phyloP scores from a whole-genome alignment of 2,797 vertebrate species.

The Lacerta viridis region DNA sequence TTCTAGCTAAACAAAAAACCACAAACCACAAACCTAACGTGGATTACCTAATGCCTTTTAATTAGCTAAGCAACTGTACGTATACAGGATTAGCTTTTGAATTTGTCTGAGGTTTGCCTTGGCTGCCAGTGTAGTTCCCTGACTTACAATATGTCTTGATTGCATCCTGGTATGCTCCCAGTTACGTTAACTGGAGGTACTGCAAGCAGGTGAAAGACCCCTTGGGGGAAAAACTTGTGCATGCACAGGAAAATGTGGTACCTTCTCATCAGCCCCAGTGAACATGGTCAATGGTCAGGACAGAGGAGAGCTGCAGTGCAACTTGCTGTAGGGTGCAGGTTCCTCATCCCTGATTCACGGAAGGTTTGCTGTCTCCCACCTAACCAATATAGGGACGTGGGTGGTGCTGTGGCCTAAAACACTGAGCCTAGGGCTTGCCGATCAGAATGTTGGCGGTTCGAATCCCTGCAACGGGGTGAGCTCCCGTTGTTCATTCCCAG shows the following conservation, averaged over 20 bases:
- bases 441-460: too few relatives aligned
- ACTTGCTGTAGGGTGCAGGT: too few relatives aligned
- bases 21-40: neutral
- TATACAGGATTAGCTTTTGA: neutral
- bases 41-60: neutral
- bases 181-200: conserved; percentile 13
- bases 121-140: neutral
- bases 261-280: neutral
- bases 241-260: neutral
- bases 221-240: neutral
- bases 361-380: neutral
- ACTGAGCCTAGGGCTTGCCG: too few relatives aligned
- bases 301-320: too few relatives aligned
- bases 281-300: too few relatives aligned
- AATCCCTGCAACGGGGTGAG: too few relatives aligned
- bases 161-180: neutral
- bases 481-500: too few relatives aligned
- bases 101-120: conserved; percentile 12
- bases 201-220: neutral
- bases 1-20: neutral
- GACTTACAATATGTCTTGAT: neutral
- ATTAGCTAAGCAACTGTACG: neutral
- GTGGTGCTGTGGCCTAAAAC: too few relatives aligned
- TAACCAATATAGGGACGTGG: neutral
- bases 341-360: neutral